phyloP scores from a whole-genome alignment of 1,140 invertebrate species.

The Acromyrmex charruanus region DNA sequence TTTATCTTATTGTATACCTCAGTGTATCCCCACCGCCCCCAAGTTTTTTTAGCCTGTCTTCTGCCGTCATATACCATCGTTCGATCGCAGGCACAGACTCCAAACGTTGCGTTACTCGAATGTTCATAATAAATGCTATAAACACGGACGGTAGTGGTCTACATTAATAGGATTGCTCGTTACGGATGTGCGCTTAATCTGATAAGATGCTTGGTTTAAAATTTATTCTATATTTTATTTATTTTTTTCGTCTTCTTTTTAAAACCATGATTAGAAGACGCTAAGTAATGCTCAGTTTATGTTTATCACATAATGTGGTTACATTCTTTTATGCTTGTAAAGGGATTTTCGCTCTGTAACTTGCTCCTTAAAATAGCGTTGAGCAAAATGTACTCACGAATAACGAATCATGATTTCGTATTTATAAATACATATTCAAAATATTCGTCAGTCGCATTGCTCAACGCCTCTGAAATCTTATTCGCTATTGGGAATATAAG shows the following conservation, averaged over 20 bases:
- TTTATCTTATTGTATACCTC: slow-evolving; percentile 77
- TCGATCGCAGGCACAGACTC: slow-evolving; percentile 64
- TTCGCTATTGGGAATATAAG: slow-evolving; percentile 14
- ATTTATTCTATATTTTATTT: slow-evolving; percentile 32
- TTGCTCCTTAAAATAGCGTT: slow-evolving; percentile 61
- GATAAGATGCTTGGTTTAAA: slow-evolving; percentile 54
- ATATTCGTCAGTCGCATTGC: slow-evolving; percentile 26
- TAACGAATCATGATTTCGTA: slow-evolving; percentile 27
- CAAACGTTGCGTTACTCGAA: slow-evolving; percentile 71
- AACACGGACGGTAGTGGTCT: slow-evolving; percentile 75
- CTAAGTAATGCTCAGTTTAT: slow-evolving; percentile 43
- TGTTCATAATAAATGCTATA: slow-evolving; percentile 76
- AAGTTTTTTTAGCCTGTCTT: slow-evolving; percentile 82
- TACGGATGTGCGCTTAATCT: slow-evolving; percentile 72
- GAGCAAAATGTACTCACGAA: not conserved
- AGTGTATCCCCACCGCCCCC: slow-evolving; percentile 77
- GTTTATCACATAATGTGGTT: slow-evolving; percentile 28
- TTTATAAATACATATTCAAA: slow-evolving; percentile 15
- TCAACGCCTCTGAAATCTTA: slow-evolving; percentile 6
- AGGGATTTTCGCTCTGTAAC: slow-evolving; percentile 56
- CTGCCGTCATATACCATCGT: slow-evolving; percentile 78
- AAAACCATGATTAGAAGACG: slow-evolving; percentile 19
- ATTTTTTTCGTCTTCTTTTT: slow-evolving; percentile 4
- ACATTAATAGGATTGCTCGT: slow-evolving; percentile 69
- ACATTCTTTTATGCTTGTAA: slow-evolving; percentile 43